Conservation (phyloP, 2,888 invertebrate species). For the Campoplex nolae region DNA sequence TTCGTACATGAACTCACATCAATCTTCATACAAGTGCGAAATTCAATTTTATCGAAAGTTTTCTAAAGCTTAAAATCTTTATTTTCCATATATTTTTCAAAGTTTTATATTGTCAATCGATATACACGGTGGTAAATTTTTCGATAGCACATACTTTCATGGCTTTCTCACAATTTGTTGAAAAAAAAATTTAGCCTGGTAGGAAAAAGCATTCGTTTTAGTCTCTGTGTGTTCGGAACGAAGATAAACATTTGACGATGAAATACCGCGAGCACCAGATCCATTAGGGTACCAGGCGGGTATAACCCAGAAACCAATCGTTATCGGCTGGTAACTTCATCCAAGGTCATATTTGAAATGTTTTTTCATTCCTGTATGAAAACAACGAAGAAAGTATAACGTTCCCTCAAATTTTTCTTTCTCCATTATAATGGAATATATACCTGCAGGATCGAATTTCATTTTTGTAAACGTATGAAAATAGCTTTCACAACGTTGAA, state of each 20-base stretch:
- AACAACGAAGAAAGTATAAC: conserved; percentile 3
- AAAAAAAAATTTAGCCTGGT: neutral
- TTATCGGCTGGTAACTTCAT: conserved; percentile 54
- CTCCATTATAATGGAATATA: conserved; percentile 7
- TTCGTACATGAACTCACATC: neutral
- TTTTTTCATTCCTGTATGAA: conserved; percentile 50
- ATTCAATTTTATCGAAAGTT: too few relatives aligned
- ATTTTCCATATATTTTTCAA: neutral
- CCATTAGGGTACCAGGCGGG: conserved; percentile 8
- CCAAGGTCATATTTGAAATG: conserved; percentile 46
- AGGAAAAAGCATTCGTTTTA: neutral
- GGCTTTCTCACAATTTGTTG: neutral
- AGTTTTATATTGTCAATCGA: neutral
- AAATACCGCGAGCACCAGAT: conserved; percentile 39
- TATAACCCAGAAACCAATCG: conserved; percentile 48
- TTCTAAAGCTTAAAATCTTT: too few relatives aligned
- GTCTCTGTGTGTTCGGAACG: neutral
- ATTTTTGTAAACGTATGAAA: conserved; percentile 25
- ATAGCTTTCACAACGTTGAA: neutral
- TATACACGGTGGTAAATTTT: neutral
- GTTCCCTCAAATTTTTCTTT: neutral
- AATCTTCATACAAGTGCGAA: neutral
- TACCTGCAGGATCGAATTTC: neutral
- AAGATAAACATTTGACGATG: conserved; percentile 8
- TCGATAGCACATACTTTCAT: neutral